Base-by-base conservation (phyloP, 2,888 invertebrate genomes). In the Diogma glabrata region DNA sequence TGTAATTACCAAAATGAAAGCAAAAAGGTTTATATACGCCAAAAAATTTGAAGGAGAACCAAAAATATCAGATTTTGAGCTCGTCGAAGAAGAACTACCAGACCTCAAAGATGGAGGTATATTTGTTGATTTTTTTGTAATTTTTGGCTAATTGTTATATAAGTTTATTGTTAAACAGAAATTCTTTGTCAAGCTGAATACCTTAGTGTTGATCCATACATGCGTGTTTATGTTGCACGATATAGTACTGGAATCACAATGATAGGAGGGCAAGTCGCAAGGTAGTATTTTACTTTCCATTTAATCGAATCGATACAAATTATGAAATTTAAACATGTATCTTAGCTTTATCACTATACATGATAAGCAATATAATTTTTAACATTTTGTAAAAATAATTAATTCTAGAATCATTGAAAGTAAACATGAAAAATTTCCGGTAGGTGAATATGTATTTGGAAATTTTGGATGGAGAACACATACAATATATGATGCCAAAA, bases 161-260 rank as follows among this genome's bases (percentile, higher is more conserved):
- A n/a, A n/a, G n/a, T n/a, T n/a, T n/a, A n/a, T n/a, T n/a, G n/a
- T n/a, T n/a, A n/a, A n/a, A n/a, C 63, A 82, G 82, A 82, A 70
- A 76, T 80, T 57, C 67, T 84, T 47, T 70, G 77, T 2, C 75
- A 84, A 70, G 84, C 84, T 2, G 74, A 79, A 60, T 84, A 74
- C 61, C 62, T 83, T 2, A 82, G 82, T 56, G 81, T 85, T 20
- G 85, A 85, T 65, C 84, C 85, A 1, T 85, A 82, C 54, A 81
- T 82, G 79, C 70, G 81, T 57, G 72, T 74, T 2, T 78, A 77
- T 57, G 71, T 74, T 65, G 70, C 69, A 49, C 68, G 69, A 33
- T 74, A 72, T 57, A 74, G 76, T 60, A 59, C 74, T 50, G 82
- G 81, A 3, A 70, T 70, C n/a, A 77, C 78, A 33, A 82, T 85